Base-by-base conservation (phyloP, 2,888 invertebrate genomes). In the Vesta saturnalis region DNA sequence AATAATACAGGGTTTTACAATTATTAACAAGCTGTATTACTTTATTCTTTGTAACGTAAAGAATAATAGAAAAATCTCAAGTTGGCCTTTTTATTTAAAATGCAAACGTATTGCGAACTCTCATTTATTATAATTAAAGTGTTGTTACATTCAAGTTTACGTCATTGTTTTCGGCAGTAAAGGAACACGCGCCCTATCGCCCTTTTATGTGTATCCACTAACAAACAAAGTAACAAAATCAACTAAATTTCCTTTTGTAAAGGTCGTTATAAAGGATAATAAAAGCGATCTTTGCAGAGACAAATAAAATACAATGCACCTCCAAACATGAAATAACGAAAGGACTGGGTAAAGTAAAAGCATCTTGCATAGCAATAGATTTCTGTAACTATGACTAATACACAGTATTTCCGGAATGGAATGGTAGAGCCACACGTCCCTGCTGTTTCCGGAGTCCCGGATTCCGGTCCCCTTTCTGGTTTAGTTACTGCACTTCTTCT, bases 351-450 rank as follows among this genome's bases (percentile, higher is more conserved):
- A 23, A 58, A 47, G 60, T 47, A 19, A 62, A 58, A 72, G 70
- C 73, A 76, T 77, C 76, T 77, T 77, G 76, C 76, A 73, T 73
- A 74, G 78, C 76, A 76, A 77, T 77, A 78, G 77, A 78, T 78
- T 78, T 77, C 76, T 76, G 77, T 79, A 80, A 80, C 80, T 83
- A 83, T 83, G 83, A 83, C 82, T 83, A 83, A 83, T 83, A 83
- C 82, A 75, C 81, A 80, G 81, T 80, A 81, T 82, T 82, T 83
- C 83, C 83, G 82, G 79, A 73, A 73, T 79, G 81, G 80, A 83
- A 83, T 82, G 83, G 82, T 79, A 80, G 81, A 79, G 81, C 79
- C 82, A 81, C 83, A 82, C 82, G 82, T 83, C 82, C 80, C 80
- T 75, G 78, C 77, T 80, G 81, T 81, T 82, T 83, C 83, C 83